Conservation (phyloP, 2,797 vertebrate genomes). For the Phataginus tetradactyla region DNA sequence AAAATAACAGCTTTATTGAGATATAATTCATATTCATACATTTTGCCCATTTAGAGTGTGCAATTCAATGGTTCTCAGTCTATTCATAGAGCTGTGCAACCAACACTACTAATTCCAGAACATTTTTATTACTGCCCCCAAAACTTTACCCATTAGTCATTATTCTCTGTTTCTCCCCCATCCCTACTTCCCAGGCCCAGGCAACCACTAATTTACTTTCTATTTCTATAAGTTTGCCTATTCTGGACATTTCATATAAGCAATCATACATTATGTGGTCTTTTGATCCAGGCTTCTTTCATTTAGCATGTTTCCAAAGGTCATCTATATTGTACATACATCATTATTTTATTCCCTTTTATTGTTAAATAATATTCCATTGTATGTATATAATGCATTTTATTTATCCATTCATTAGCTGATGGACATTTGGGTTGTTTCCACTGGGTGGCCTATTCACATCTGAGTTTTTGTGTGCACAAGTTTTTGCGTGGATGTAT, state of each 20-base stretch:
- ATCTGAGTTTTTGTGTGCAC: no score
- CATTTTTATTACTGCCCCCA: not conserved
- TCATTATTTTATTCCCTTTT: not conserved
- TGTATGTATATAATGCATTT: not conserved
- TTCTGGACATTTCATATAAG: not conserved
- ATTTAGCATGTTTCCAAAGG: not conserved
- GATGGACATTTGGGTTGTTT: not conserved
- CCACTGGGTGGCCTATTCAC: not conserved
- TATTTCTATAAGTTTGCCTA: not conserved
- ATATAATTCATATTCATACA: not conserved
- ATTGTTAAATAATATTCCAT: not conserved
- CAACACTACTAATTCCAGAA: not conserved
- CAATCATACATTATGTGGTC: not conserved
- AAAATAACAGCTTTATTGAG: not conserved
- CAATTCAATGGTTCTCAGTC: not conserved
- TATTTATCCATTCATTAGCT: not conserved
- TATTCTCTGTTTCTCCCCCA: not conserved
- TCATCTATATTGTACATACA: not conserved
- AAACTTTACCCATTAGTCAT: not conserved
- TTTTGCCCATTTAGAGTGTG: not conserved
- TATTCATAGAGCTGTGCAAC: not conserved
- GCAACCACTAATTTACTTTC: slow-evolving; percentile 7
- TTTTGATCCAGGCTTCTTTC: not conserved
- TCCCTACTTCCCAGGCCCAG: not conserved
- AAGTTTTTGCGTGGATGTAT: not conserved